Evolutionary conservation across 2,888 invertebrate species (phyloP), one percentile per base, ranked within the genome.

Genomic region (Noctua janthina): DNA sequence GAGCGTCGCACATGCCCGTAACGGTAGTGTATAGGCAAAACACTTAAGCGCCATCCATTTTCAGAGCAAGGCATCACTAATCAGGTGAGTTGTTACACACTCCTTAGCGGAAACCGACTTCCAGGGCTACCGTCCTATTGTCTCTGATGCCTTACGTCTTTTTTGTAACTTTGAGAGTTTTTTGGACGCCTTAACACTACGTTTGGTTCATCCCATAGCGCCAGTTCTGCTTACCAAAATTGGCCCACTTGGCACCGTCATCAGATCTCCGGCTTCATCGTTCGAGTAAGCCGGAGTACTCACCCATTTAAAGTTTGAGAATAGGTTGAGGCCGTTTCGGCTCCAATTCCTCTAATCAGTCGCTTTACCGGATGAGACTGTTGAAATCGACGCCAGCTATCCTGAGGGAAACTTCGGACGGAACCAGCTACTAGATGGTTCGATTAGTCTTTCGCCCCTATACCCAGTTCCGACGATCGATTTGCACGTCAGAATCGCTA

Each of bases 191-290:
- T 97, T 98, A 98, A 97, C 97, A 97, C 97, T 94, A 95, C 97
- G 97, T 98, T 98, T 97, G 97, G 97, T 98, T 98, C 98, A 98
- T 98, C 98, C 98, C 98, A 97, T 98, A 98, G 97, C 98, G 97
- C 98, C 98, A 98, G 98, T 98, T 98, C 98, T 98, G 98, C 98
- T 98, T 98, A 98, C 98, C 97, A 98, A 98, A 98, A 97, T 94
- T 97, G 97, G 97, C 97, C 97, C 98, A 98, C 97, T 98, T 96
- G 97, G 97, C 97, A 97, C 97, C 97, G 96, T 96, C 95, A 96
- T 97, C 95, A 94, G 93, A 94, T 92, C 95, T 95, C 95, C 95
- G 95, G 95, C 96, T 97, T 97, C 97, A 95, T 92, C 87, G 81
- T 94, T 97, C 94, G 94, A 97, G 97, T 95, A 97, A 97, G 97